Percentiles rank a stretch among this genome's conserved stretches.
Conservation (phyloP, 2,888 invertebrate species). For the Eupithecia subumbrata region DNA sequence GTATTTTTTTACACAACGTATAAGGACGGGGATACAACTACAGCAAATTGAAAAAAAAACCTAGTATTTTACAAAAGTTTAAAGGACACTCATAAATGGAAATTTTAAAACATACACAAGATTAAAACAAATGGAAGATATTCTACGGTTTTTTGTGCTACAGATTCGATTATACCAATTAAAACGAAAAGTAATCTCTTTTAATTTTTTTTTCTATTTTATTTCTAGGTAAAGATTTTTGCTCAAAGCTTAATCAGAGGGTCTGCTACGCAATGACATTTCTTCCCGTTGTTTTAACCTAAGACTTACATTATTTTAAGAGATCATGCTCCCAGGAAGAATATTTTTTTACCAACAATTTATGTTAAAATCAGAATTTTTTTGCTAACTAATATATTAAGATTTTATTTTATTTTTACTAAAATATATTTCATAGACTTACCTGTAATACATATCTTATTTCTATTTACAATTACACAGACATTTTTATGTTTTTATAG, state of each 20-base stretch:
- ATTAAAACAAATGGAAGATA: constrained; percentile 26
- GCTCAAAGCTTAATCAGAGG: constrained; percentile 6
- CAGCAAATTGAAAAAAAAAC: constrained; percentile 41
- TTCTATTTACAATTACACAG: constrained; percentile 33
- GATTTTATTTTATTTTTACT: constrained; percentile 64
- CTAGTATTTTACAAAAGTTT: constrained; percentile 30
- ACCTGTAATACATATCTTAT: constrained; percentile 50
- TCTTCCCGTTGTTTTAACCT: constrained; percentile 26
- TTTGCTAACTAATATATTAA: constrained; percentile 73
- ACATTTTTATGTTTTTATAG: constrained; percentile 32
- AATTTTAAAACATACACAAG: constrained; percentile 26
- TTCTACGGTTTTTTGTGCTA: not conserved
- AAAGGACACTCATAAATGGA: constrained; percentile 11
- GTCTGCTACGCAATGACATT: constrained; percentile 9
- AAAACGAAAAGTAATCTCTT: not conserved
- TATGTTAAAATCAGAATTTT: constrained; percentile 66
- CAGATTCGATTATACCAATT: not conserved
- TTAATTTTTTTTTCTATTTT: not conserved
- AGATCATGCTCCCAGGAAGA: constrained; percentile 60
- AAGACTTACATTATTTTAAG: constrained; percentile 11
- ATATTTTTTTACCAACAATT: constrained; percentile 59
- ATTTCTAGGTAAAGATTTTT: not conserved
- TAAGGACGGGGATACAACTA: constrained; percentile 66
- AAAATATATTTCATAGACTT: constrained; percentile 54
- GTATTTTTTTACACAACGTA: constrained; percentile 44